A percentile compares a stretch with the other conserved stretches of the same genome.
Evolutionary conservation across 2,888 invertebrate species (phyloP).

Genomic region (Sesamia inferens): DNA sequence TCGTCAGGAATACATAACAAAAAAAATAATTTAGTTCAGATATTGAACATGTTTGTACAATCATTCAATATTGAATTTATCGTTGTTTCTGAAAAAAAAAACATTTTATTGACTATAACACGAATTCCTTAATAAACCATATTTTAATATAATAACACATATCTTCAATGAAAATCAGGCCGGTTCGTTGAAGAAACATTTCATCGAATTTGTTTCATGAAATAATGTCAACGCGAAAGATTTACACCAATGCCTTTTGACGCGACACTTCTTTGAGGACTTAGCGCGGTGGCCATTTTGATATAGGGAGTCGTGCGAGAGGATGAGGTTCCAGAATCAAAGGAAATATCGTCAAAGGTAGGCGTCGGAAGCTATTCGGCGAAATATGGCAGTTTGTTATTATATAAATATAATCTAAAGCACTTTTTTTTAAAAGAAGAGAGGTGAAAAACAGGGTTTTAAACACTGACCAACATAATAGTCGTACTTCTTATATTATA

Average conservation of each 20-base stretch:
- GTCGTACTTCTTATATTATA: too few relatives aligned
- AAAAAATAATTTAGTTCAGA: background rate
- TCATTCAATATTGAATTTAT: conserved; percentile 12
- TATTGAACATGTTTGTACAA: background rate
- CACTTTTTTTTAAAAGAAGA: background rate
- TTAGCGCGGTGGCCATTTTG: conserved; percentile 49
- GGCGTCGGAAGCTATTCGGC: conserved; percentile 29
- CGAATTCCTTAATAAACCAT: background rate
- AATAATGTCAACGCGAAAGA: conserved; percentile 25
- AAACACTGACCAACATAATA: background rate
- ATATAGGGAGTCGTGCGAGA: conserved; percentile 35
- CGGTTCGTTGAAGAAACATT: conserved; percentile 3
- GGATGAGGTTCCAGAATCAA: conserved; percentile 60
- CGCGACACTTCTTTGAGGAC: conserved; percentile 52
- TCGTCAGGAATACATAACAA: conserved; percentile 4
- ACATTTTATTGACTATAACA: background rate
- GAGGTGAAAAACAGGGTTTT: background rate
- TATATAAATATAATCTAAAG: background rate
- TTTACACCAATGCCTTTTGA: conserved; percentile 52
- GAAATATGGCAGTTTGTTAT: conserved; percentile 18
- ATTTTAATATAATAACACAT: background rate
- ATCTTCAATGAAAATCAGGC: background rate
- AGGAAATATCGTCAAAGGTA: conserved; percentile 59
- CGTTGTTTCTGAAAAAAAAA: background rate
- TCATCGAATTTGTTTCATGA: background rate